Percentiles rank a stretch among this genome's conserved stretches.
These are phyloP conservation scores for Tipula lateralis DNA, from an alignment of 2,888 invertebrate species.

Conservation along the genomic window DNA sequence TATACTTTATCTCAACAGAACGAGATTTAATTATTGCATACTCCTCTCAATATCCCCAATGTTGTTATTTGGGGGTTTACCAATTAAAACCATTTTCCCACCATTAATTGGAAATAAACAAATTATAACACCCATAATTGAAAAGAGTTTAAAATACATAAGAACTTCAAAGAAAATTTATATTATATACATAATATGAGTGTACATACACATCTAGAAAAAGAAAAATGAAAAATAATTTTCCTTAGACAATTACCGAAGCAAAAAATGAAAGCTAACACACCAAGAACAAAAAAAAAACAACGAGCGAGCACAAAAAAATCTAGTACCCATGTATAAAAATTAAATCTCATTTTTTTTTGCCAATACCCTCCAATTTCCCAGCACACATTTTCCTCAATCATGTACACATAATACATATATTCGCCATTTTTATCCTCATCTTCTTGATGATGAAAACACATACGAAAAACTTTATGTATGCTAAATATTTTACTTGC, in stretches of 20 bases:
- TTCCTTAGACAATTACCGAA: neutral
- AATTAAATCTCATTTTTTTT: neutral
- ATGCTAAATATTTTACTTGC: conserved; percentile 13
- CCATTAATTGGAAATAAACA: neutral
- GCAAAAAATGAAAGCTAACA: neutral
- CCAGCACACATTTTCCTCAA: neutral
- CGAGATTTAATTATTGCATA: neutral
- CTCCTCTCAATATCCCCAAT: neutral
- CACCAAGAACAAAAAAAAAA: neutral
- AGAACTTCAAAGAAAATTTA: neutral
- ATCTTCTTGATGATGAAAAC: neutral
- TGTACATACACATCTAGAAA: neutral
- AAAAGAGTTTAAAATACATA: neutral
- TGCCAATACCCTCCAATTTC: neutral
- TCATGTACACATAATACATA: neutral
- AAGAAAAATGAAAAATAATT: conserved; percentile 3
- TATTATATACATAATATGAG: neutral
- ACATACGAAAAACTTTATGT: neutral
- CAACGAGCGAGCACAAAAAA: neutral
- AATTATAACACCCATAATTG: neutral
- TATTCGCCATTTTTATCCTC: neutral
- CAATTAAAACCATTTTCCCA: neutral
- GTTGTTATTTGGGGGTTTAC: neutral
- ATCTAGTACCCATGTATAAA: neutral
- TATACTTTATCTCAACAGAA: neutral